phyloP scores from a whole-genome alignment of 2,888 invertebrate species.

The Campaea margaritaria region DNA sequence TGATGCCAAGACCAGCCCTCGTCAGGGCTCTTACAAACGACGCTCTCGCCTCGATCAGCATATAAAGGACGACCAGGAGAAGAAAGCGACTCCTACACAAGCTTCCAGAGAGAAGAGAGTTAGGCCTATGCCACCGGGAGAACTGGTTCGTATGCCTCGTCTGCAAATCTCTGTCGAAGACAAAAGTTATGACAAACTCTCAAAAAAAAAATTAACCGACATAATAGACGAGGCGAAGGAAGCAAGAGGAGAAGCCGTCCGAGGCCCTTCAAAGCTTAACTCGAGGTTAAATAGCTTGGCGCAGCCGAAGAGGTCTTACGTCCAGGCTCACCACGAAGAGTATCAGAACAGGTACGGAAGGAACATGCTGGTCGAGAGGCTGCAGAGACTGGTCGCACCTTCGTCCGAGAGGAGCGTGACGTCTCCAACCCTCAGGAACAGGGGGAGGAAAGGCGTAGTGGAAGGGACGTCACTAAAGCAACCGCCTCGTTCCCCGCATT shows the following conservation, averaged over 20 bases:
- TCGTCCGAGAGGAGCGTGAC: constrained; percentile 38
- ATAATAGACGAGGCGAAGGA: constrained; percentile 76
- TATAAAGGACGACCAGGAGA: constrained; percentile 45
- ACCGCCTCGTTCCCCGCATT: constrained; percentile 49
- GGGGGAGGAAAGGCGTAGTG: constrained; percentile 41
- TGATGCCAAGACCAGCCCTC: constrained; percentile 47
- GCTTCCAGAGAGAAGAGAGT: constrained; percentile 43
- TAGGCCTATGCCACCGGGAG: constrained; percentile 34
- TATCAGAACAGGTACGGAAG: constrained; percentile 61
- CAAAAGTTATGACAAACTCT: constrained; percentile 46
- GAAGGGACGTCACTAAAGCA: constrained; percentile 43
- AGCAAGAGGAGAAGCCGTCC: constrained; percentile 77
- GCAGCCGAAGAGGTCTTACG: constrained; percentile 71
- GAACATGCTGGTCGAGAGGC: constrained; percentile 56
- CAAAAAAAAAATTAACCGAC: constrained; percentile 63
- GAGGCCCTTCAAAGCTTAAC: constrained; percentile 66
- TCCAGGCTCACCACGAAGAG: constrained; percentile 68
- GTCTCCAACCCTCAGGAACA: constrained; percentile 40
- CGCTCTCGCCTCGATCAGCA: constrained; percentile 56
- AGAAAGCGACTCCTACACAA: constrained; percentile 26
- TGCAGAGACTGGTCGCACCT: constrained; percentile 52
- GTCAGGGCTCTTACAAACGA: constrained; percentile 50
- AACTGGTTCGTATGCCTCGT: constrained; percentile 34
- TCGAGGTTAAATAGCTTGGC: constrained; percentile 71
- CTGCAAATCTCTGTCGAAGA: constrained; percentile 47